Evolutionary conservation across 1,140 invertebrate species (phyloP), one percentile per base, ranked within the genome.

Genomic region (Zaprionus africanus): DNA sequence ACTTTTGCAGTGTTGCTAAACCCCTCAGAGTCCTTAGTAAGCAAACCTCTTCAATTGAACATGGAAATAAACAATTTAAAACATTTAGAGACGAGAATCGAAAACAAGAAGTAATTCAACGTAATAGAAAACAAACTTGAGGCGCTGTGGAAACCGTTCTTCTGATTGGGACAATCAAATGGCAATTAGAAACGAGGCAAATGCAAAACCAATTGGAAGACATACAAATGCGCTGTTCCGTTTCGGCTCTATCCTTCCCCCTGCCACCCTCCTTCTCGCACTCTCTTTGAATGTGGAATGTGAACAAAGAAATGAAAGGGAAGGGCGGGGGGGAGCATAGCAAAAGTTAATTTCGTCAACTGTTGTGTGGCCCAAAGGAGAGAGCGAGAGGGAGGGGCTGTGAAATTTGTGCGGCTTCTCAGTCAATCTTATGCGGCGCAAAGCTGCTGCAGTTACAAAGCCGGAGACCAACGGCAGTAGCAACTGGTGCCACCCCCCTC

Each of bases 291-390:
- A 4, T 12, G 22, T 12, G 22, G 22, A 4, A 56, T 17, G 9
- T 3, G 2, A 13, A 54, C 31, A 54, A 11, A 56, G 51, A 13
- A 31, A 61, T 11, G 57, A 6, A n/a, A 0, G 22, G 5, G 2
- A 5, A 5, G 59, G 1, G 11, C 6, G 24, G 5, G 19, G 17
- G 17, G 17, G 59, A 43, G 43, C 46, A 70, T 34, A 43, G 61
- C 51, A 62, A 56, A 87, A 88, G 69, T 81, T 78, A 83, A 83
- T 81, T 83, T 81, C 65, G 64, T 70, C 78, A 87, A 83, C 79
- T 46, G 41, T 46, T 46, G 41, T 46, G 41, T 46, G 17, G 41
- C n/a, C 69, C 66, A 67, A 49, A 34, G 36, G 41, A 41, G 34
- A 4, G 34, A n/a, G 57, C 7, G 36, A 43, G 12, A 51, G 51